Conservation (phyloP, 2,113 vertebrate genomes). For the Epinephelus cyanopodus region DNA sequence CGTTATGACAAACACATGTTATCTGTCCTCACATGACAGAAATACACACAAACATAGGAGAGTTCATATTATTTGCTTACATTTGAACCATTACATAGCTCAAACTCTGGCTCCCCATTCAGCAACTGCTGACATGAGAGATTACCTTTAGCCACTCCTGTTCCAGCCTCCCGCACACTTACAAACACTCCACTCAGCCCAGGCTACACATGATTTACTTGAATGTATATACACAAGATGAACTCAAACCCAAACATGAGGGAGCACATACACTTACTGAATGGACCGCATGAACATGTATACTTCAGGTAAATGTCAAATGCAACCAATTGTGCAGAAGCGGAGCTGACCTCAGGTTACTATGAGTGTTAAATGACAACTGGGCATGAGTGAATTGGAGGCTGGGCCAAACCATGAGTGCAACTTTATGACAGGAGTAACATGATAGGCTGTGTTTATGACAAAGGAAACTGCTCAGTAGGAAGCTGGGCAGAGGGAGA, state of each 20-base stretch:
- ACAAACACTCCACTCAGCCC: constrained; percentile 36
- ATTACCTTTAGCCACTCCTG: constrained; percentile 34
- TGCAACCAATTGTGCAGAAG: constrained; percentile 16
- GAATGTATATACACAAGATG: constrained; percentile 50
- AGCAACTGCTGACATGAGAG: constrained; percentile 60
- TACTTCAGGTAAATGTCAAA: constrained; percentile 27
- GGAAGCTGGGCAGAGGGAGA: constrained; percentile 23
- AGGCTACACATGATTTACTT: constrained; percentile 62
- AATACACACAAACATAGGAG: constrained; percentile 38
- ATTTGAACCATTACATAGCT: constrained; percentile 53
- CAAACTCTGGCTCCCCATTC: constrained; percentile 36
- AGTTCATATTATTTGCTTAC: constrained; percentile 59
- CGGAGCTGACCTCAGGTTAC: constrained; percentile 45
- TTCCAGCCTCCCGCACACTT: constrained; percentile 31
- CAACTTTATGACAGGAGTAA: constrained; percentile 55
- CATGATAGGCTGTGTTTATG: constrained; percentile 55
- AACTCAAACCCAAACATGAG: constrained; percentile 51
- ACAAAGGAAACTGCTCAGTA: constrained; percentile 23
- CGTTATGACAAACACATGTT: not conserved
- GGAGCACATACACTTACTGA: not conserved
- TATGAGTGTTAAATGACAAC: constrained; percentile 55
- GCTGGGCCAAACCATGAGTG: constrained; percentile 1
- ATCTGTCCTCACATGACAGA: constrained; percentile 24
- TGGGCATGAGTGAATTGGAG: constrained; percentile 32
- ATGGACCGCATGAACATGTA: not conserved